Evolutionary conservation across 2,113 vertebrate species (phyloP), one percentile per base, ranked within the genome.

Genomic region (Pardalotus punctatus): DNA sequence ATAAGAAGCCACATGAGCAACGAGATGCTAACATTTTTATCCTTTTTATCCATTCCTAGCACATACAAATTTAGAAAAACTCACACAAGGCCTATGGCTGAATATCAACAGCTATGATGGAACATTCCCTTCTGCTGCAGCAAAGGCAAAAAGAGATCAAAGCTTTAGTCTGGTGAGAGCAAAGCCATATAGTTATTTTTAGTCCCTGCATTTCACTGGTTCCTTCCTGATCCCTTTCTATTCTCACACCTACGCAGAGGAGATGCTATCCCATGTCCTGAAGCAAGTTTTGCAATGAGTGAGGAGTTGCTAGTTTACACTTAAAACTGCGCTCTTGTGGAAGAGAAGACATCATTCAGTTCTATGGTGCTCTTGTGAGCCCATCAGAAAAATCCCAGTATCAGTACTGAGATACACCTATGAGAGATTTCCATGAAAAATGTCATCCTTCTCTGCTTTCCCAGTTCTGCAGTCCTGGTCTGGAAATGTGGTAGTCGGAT

Each of bases 251-350:
- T 69, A 80, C 1, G 0, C 66, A 66, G 69, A 61, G 33, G 17
- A 86, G 50, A 57, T 43, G 6, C 17, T 40, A 77, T 78, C 42
- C 69, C 31, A 25, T 33, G 10, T 53, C 87, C 72, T 84, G 73
- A 48, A 93, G 69, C 47, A 84, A 81, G 17, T 48, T 77, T 22
- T n/a, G 40, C 51, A 54, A 76, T 8, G 24, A 66, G 9, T 33
- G 70, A 83, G 33, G 38, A 78, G 42, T 64, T 67, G 22, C 22
- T 25, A 35, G 28, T 33, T 81, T 50, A 9, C n/a, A 22, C 25
- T 53, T n/a, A 10, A 56, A 70, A 35, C 56, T 58, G 1, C 8
- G 7, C 7, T 43, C 28, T 58, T 2, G 0, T 42, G 19, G 13
- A 69, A 87, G 19, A 48, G 77, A 45, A 56, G 14, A 14, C 6